phyloP scores from a whole-genome alignment of 2,888 invertebrate genomes.

The Zaprionus bogoriensis region DNA sequence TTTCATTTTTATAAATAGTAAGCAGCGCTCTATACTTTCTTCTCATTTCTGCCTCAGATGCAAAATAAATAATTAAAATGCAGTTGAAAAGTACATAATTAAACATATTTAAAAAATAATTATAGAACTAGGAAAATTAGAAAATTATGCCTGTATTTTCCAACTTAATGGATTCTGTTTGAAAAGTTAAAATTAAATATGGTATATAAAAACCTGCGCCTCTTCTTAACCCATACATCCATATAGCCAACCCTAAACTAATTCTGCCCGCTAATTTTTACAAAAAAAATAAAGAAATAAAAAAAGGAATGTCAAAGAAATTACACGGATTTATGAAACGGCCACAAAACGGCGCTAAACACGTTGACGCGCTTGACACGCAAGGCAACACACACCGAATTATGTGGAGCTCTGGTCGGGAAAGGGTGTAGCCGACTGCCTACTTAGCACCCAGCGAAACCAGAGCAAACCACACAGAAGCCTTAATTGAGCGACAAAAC shows the following conservation, averaged over 20 bases:
- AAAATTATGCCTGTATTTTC: too few species aligned
- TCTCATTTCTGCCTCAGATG: too few species aligned
- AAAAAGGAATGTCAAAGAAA: constrained; percentile 47
- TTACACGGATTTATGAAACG: constrained; percentile 65
- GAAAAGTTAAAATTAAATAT: too few species aligned
- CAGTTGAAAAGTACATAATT: too few species aligned
- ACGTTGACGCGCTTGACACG: constrained; percentile 72
- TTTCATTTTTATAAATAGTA: too few species aligned
- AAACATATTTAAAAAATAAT: too few species aligned
- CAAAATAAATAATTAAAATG: too few species aligned
- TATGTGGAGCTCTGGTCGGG: constrained; percentile 24
- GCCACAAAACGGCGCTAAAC: constrained; percentile 74
- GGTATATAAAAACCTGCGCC: too few species aligned
- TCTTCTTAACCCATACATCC: too few species aligned
- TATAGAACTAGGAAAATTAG: too few species aligned
- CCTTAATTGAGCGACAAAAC: constrained; percentile 52
- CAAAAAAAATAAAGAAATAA: constrained; percentile 3
- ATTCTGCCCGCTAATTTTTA: neutral
- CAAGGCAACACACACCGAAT: constrained; percentile 50
- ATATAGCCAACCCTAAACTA: neutral
- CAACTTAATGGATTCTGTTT: too few species aligned
- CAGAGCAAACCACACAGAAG: constrained; percentile 7
- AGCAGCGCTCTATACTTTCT: too few species aligned
- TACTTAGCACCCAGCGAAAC: constrained; percentile 3
- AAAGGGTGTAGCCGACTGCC: constrained; percentile 7